phyloP scores from a whole-genome alignment of 2,113 vertebrate genomes.

The Myocastor coypus region DNA sequence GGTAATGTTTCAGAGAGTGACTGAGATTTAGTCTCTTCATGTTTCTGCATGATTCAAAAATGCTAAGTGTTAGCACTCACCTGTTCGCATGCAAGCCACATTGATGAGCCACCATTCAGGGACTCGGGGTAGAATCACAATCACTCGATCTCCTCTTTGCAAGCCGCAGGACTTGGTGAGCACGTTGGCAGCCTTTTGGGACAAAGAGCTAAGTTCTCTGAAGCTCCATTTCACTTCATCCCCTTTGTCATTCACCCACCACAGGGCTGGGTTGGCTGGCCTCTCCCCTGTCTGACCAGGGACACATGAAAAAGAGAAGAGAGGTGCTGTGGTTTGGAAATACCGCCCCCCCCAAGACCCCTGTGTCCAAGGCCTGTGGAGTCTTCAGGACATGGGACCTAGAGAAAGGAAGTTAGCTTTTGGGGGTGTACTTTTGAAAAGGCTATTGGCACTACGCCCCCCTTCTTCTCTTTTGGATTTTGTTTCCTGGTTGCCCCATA shows the following conservation, averaged over 20 bases:
- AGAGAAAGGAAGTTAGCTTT: background rate
- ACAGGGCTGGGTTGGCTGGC: conserved; percentile 86
- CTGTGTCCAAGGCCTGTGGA: background rate
- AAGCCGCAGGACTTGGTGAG: conserved; percentile 85
- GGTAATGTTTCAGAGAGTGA: background rate
- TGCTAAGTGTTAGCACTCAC: conserved; percentile 73
- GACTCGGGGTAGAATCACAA: conserved; percentile 87
- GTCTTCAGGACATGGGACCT: background rate
- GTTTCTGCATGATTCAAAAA: background rate
- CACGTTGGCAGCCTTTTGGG: conserved; percentile 86
- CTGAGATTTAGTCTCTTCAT: background rate
- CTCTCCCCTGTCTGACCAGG: conserved; percentile 71
- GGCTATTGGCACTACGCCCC: background rate
- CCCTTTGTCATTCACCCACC: conserved; percentile 88
- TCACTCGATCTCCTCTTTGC: conserved; percentile 85
- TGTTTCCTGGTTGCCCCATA: background rate
- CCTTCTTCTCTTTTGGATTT: background rate
- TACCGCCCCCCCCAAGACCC: background rate
- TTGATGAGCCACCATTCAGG: conserved; percentile 92
- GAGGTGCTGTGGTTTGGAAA: background rate
- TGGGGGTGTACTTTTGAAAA: background rate
- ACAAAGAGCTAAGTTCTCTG: conserved; percentile 86
- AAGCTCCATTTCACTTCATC: conserved; percentile 89
- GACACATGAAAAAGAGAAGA: background rate
- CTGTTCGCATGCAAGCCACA: conserved; percentile 88